Percentiles rank a stretch among this genome's conserved stretches.
Conservation (phyloP, 2,113 vertebrate species). For the Clarias macrocephalus region DNA sequence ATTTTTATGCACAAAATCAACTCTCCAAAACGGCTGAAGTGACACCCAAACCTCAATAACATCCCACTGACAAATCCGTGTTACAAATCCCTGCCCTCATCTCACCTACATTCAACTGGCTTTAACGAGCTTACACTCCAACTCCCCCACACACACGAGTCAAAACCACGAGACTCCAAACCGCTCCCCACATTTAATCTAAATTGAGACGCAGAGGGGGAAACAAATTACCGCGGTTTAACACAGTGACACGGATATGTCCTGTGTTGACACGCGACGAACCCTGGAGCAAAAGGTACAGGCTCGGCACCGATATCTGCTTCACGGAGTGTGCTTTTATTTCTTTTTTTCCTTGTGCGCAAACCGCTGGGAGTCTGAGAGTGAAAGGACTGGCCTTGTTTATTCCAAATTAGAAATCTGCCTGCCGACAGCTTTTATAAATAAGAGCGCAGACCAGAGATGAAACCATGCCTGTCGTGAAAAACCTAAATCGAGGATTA, state of each 20-base stretch:
- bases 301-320: not conserved
- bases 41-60: conserved; percentile 4
- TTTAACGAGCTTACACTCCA: too few species aligned
- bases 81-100: not conserved
- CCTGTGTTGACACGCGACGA: not conserved
- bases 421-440: conserved; percentile 1
- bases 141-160: not conserved
- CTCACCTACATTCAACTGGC: not conserved
- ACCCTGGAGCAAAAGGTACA: not conserved
- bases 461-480: not conserved
- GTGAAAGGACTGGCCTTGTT: not conserved
- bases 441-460: not conserved
- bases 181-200: not conserved
- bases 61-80: conserved; percentile 17
- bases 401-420: not conserved
- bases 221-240: not conserved
- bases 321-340: not conserved
- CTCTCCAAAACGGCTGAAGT: too few species aligned
- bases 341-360: not conserved
- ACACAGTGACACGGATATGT: not conserved
- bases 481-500: not conserved
- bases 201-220: not conserved
- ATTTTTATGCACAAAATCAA: too few species aligned
- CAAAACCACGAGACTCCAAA: not conserved
- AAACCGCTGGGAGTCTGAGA: not conserved